Conservation (phyloP, 2,113 vertebrate species). For the Sylvilagus bachmani region DNA sequence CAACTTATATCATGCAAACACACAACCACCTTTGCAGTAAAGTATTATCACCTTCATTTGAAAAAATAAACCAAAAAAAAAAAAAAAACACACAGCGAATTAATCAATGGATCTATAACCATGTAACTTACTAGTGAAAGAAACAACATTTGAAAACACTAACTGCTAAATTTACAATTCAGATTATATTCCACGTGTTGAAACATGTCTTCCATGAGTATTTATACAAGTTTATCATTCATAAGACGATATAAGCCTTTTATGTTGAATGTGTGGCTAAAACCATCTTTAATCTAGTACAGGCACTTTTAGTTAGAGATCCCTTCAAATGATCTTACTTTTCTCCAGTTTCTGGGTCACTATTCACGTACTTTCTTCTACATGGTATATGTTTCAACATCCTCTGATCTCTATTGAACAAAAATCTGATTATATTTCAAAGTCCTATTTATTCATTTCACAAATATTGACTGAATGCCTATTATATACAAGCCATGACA, state of each 20-base stretch:
- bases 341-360: not conserved
- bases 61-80: not conserved
- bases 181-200: not conserved
- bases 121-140: not conserved
- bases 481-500: not conserved
- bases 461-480: not conserved
- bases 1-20: not conserved
- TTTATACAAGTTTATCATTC: not conserved
- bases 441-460: not conserved
- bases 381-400: not conserved
- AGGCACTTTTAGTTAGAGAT: not conserved
- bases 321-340: not conserved
- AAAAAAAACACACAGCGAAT: no score
- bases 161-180: not conserved
- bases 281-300: not conserved
- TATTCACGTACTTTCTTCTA: not conserved
- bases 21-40: not conserved
- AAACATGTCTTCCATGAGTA: not conserved
- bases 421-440: slow-evolving; percentile 29
- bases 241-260: not conserved
- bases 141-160: not conserved
- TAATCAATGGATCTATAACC: not conserved
- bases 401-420: not conserved
- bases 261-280: not conserved
- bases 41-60: not conserved